Evolutionary conservation across 2,888 invertebrate species (phyloP), one percentile per base, ranked within the genome.

Genomic region (Parascotia fuliginaria): DNA sequence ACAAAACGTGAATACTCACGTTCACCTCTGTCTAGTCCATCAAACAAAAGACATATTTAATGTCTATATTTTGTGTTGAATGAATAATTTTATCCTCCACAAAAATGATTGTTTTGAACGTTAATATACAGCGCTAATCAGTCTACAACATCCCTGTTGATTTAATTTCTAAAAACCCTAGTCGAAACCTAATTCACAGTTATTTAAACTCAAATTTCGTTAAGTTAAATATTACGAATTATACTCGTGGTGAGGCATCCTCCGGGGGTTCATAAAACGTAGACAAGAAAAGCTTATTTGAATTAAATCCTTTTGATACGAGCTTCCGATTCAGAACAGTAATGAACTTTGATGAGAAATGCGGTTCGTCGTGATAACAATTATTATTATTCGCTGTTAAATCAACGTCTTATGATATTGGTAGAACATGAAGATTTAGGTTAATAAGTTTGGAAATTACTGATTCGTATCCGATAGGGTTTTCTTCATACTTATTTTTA

Each of bases 251-350:
- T 48, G 59, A 52, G 55, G 66, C 60, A 49, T 60, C 60, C 61
- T 66, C 68, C 47, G 38, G 47, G 50, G 60, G 61, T 60, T 65
- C 59, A 61, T 65, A 66, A 65, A 73, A 65, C 62, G 59, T 61
- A 54, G 49, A 71, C 73, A 77, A 79, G 67, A 76, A 76, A 77
- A 69, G 74, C 73, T 77, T 74, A 71, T 78, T 78, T 67, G 73
- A 75, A 77, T 78, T 75, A 75, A 78, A 75, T 75, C 75, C 73
- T 76, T 75, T 76, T 73, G 73, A 74, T 75, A 75, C 67, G 75
- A 75, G 68, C 65, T 65, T 70, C 62, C 62, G 63, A 72, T 72
- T 69, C 63, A 51, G 48, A 43, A 39, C 63, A 47, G 69, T 70
- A 72, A 76, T 75, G 67, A 74, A 72, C 71, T 73, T 73, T 73